These are phyloP conservation scores for Epizoanthus stellaris DNA, from an alignment of 92 coral and sea anemone species.

Conservation along the genomic window DNA sequence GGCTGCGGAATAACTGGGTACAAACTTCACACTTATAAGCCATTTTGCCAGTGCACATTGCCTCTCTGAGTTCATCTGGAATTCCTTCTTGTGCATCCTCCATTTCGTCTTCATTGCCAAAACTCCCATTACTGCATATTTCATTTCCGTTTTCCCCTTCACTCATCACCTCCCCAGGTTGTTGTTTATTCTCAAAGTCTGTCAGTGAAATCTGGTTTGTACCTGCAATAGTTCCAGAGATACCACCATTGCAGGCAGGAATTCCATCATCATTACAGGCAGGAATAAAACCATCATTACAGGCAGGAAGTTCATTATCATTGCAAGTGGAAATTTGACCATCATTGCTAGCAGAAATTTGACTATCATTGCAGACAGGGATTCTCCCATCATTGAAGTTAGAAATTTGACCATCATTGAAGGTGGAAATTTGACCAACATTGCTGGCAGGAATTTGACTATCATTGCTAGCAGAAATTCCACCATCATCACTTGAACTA, in stretches of 20 bases:
- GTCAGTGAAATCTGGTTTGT: conserved; percentile 4
- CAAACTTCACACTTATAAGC: conserved; percentile 91
- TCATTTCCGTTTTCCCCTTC: background rate
- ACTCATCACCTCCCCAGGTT: background rate
- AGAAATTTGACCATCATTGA: too few relatives aligned
- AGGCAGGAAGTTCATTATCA: too few relatives aligned
- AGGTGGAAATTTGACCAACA: too few relatives aligned
- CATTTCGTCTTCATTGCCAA: conserved; percentile 31
- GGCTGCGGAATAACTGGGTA: conserved; percentile 90
- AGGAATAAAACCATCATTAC: too few relatives aligned
- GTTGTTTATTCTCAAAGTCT: conserved; percentile 1
- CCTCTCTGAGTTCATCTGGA: conserved; percentile 55
- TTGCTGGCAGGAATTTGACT: background rate
- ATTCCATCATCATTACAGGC: too few relatives aligned
- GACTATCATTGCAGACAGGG: too few relatives aligned
- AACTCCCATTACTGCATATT: background rate
- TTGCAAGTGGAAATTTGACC: too few relatives aligned
- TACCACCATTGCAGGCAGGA: background rate
- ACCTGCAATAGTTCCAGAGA: background rate
- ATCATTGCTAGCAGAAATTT: too few relatives aligned
- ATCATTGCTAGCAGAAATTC: background rate
- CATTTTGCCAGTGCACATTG: conserved; percentile 59
- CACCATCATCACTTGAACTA: background rate
- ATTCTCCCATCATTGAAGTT: too few relatives aligned
- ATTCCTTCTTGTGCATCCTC: conserved; percentile 11